Evolutionary conservation across 2,113 vertebrate genomes (phyloP), one percentile per base, ranked within the genome.

Genomic region (Hippocampus zosterae): DNA sequence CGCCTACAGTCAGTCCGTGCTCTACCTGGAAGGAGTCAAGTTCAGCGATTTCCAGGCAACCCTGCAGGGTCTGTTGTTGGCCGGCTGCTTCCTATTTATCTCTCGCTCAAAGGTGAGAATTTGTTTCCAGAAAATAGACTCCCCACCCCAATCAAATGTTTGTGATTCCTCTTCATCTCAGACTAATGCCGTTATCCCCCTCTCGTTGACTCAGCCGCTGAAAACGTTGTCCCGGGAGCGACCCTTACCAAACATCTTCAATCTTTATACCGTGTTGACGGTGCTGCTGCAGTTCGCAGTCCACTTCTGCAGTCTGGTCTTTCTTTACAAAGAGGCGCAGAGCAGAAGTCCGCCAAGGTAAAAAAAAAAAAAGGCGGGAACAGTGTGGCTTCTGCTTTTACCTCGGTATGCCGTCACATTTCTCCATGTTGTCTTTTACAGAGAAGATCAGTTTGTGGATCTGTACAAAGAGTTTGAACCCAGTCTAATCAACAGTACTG

Each of bases 31-130:
- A 70, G 97, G 97, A 0, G 96, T 99, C 50, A 99, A 99, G 76
- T 98, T 99, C 91, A 99, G 97, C 0, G 97, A 99, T 72, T 96
- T 98, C 40, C 97, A 99, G 88, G 97, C 97, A 0, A 98, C 97
- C 0, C 86, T 99, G 37, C 97, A 99, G 87, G 97, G 97, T 10
- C 89, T 99, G 57, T 92, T 99, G 40, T 84, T 99, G 82, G 97
- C 97, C 0, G 97, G 96, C 71, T 99, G 96, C 86, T 99, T 99
- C 88, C 96, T 99, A 65, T 99, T 99, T 91, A 99, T 99, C 88
- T 99, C 97, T 42, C 88, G 97, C 65, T 98, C 96, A n/a, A 98
- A 98, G 94, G 96, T 98, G 29, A 87, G 76, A 71, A 53, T 56
- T 60, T 50, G 9, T 33, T 12, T 33, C 33, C 18, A 21, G n/a